Base-by-base conservation (phyloP, 64 coral and sea anemone species). In the Porites lutea region DNA sequence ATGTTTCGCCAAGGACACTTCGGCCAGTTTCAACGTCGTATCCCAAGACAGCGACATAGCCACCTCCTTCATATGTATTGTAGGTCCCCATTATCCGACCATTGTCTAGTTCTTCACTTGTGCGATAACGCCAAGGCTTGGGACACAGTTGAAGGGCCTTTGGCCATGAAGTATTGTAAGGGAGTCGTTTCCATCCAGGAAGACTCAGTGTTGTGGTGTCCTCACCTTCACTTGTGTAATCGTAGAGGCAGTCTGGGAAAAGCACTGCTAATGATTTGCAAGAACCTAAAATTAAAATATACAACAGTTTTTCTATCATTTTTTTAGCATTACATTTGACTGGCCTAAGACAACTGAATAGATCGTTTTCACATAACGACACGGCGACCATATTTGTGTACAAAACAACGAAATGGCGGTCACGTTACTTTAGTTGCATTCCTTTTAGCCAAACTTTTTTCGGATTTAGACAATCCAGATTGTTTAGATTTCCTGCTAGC, bases 61-160 rank as follows among this genome's bases (percentile, higher is more conserved):
- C 94, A 13, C 94, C 94, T 4, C 94, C 89, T n/a, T 79, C 59
- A 71, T 95, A 95, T 13, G 15, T 27, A 7, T 49, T 52, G 64
- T 80, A 79, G 7, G 61, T 53, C 0, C 82, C 94, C 63, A 48
- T 72, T 7, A 88, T 58, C 0, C 65, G 65, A 19, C 8, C 22
- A 46, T 63, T 79, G 9, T 44, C 18, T 7, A 95, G 48, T 7
- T 84, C 82, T 10, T 21, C 49, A 43, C 61, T 66, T 52, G 75
- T 73, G 4, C 75, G 86, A 14, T 95, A 91, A 10, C 94, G 94
- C 94, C 94, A 95, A 15, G 94, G 94, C 11, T 88, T 87, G 3
- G 94, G 94, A 19, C 94, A 95, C 12, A 88, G 74, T 59, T 8
- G 2, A 2, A 88, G 53, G n/a, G 78, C 13, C 8, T 91, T 59